Base-by-base conservation (phyloP, 2,888 invertebrate genomes). In the Polydrusus tereticollis region DNA sequence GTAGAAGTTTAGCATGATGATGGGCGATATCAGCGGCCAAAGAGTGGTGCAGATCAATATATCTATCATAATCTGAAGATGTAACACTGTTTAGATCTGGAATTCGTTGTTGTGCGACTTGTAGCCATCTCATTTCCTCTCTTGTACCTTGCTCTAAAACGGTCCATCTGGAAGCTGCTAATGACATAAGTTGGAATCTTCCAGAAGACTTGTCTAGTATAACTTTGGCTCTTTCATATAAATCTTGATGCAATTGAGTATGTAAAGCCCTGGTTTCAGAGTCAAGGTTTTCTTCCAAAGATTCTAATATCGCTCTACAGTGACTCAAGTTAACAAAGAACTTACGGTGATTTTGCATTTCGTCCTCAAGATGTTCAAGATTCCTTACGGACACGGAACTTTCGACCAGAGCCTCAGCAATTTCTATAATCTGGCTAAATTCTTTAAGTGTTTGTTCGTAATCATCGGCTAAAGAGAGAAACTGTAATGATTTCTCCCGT, bases 271-370 rank as follows among this genome's bases (percentile, higher is more conserved):
- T 89, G 0, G 95, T 95, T 84, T 94, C 94, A 38, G 88, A 88
- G 80, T 96, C 95, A 41, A 96, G 87, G 82, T 95, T 94, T 76
- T 92, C 92, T 85, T 95, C 95, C 21, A 96, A 85, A 0, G 95
- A 95, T 83, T 96, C 95, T 41, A 96, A 86, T 79, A 96, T 94
- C 10, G 93, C 94, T 78, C 94, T 89, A 80, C 96, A 96, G 77
- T 95, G 94, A 80, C 94, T 95, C 7, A 96, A 85, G 78, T 95
- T 95, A 0, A 94, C 93, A 81, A 96, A 96, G 87, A 96, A 95
- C 81, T 94, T 94, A 41, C 95, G 89, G 80, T 95, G 94, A 82
- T 94, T 95, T 80, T 95, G 95, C 86, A 96, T 94, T 86, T 95
- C 95, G 80, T 94, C 94, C 80, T 94, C 94, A n/a, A 96, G 86